phyloP scores from a whole-genome alignment of 2,888 invertebrate genomes.

The Dendrolimus houi region DNA sequence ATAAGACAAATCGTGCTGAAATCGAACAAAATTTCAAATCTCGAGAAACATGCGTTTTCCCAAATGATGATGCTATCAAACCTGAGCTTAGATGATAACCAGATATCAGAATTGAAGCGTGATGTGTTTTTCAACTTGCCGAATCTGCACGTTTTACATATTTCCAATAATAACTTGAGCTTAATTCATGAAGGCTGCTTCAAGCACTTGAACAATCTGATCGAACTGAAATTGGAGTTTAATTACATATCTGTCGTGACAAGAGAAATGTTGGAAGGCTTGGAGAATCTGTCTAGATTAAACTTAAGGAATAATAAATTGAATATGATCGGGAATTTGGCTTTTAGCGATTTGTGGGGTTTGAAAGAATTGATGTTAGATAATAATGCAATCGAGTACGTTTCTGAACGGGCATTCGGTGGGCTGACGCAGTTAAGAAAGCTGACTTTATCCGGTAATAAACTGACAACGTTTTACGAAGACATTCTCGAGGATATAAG shows the following conservation, averaged over 20 bases:
- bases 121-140: constrained; percentile 86
- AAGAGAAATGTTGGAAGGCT: constrained; percentile 84
- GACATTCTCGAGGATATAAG: constrained; percentile 83
- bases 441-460: constrained; percentile 84
- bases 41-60: constrained; percentile 83
- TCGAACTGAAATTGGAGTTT: constrained; percentile 86
- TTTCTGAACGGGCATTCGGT: constrained; percentile 85
- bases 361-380: constrained; percentile 82
- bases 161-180: constrained; percentile 91
- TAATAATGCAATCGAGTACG: constrained; percentile 81
- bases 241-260: constrained; percentile 86
- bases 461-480: constrained; percentile 81
- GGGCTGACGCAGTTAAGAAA: constrained; percentile 83
- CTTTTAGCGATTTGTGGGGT: constrained; percentile 86
- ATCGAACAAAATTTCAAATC: constrained; percentile 80
- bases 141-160: constrained; percentile 81
- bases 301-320: constrained; percentile 85
- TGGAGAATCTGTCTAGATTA: constrained; percentile 82
- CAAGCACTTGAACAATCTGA: constrained; percentile 81
- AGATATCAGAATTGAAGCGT: constrained; percentile 83
- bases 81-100: constrained; percentile 84
- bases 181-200: constrained; percentile 91
- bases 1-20: constrained; percentile 81
- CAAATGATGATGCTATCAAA: constrained; percentile 83
- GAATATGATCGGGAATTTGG: constrained; percentile 85